These are phyloP conservation scores for Cyclargus thomasi DNA, from an alignment of 1,140 invertebrate species.

Conservation along the genomic window DNA sequence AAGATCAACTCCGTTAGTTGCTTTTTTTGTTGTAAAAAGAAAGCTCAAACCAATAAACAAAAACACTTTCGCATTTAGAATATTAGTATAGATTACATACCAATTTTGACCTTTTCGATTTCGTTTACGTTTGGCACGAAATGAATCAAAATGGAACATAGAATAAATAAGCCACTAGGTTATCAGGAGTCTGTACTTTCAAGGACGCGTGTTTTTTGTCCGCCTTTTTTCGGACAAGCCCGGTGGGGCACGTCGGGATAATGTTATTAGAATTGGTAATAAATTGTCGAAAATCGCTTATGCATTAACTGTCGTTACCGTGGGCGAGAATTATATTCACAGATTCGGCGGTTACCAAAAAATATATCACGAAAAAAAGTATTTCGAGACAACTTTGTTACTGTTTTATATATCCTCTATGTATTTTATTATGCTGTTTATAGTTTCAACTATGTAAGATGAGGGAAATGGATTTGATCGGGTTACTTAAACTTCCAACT, in stretches of 20 bases:
- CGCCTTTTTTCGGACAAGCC: slow-evolving; percentile 26
- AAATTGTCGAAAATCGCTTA: slow-evolving; percentile 51
- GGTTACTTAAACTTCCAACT: too few species aligned
- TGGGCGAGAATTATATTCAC: slow-evolving; percentile 50
- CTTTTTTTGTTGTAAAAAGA: too few species aligned
- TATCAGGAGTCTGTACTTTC: slow-evolving; percentile 44
- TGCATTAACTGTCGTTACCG: slow-evolving; percentile 44
- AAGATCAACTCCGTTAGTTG: too few species aligned
- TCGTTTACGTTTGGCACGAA: too few species aligned
- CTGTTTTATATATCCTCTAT: background rate
- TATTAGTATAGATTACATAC: too few species aligned
- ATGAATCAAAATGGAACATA: background rate
- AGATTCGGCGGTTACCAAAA: slow-evolving; percentile 41
- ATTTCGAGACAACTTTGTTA: slow-evolving; percentile 22
- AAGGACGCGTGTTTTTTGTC: slow-evolving; percentile 47
- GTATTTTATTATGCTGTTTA: too few species aligned
- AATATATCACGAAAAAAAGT: slow-evolving; percentile 34
- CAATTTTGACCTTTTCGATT: too few species aligned
- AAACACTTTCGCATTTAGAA: too few species aligned
- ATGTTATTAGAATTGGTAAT: slow-evolving; percentile 52
- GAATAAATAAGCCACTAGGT: slow-evolving; percentile 46
- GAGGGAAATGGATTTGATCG: too few species aligned
- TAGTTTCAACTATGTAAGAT: too few species aligned
- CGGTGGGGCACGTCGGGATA: slow-evolving; percentile 28
- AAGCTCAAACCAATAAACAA: too few species aligned